Evolutionary conservation across 64 coral and sea anemone genomes (phyloP).

Genomic region (Dendronephthya gigantea): DNA sequence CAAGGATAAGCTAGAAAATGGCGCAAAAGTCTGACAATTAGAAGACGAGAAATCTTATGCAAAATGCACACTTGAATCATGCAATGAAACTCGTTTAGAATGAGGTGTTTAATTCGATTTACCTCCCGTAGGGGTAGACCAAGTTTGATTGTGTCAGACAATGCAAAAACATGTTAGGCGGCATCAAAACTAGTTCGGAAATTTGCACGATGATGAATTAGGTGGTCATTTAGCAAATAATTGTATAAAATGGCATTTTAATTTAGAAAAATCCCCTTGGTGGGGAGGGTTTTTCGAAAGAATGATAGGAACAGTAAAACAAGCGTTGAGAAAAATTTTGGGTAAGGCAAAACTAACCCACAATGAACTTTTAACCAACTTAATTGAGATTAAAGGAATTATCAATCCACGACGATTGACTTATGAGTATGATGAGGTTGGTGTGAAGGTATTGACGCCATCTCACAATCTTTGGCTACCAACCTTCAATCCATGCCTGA

Average conservation of each 20-base stretch:
- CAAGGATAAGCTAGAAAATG: too few species aligned
- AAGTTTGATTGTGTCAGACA: slow-evolving; percentile 36
- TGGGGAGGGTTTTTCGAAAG: slow-evolving; percentile 41
- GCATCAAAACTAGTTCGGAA: background rate
- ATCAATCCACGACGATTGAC: slow-evolving; percentile 24
- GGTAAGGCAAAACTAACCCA: slow-evolving; percentile 31
- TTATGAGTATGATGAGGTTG: slow-evolving; percentile 20
- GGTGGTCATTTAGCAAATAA: background rate
- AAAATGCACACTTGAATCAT: too few species aligned
- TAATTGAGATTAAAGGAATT: slow-evolving; percentile 19
- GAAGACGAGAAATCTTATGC: too few species aligned
- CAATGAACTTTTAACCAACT: slow-evolving; percentile 22
- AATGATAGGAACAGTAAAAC: slow-evolving; percentile 29
- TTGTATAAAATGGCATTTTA: slow-evolving; percentile 5
- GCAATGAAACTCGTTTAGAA: background rate
- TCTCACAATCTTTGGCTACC: slow-evolving; percentile 6
- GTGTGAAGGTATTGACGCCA: slow-evolving; percentile 31
- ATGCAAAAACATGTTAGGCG: slow-evolving; percentile 26
- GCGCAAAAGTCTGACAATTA: too few species aligned
- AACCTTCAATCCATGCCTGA: slow-evolving; percentile 13
- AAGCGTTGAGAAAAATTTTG: slow-evolving; percentile 29
- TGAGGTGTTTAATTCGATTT: background rate
- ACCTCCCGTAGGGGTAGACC: slow-evolving; percentile 13
- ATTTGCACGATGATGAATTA: background rate
- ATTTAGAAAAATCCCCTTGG: slow-evolving; percentile 23